Conservation (phyloP, 2,888 invertebrate species). For the Dryococelus australis region DNA sequence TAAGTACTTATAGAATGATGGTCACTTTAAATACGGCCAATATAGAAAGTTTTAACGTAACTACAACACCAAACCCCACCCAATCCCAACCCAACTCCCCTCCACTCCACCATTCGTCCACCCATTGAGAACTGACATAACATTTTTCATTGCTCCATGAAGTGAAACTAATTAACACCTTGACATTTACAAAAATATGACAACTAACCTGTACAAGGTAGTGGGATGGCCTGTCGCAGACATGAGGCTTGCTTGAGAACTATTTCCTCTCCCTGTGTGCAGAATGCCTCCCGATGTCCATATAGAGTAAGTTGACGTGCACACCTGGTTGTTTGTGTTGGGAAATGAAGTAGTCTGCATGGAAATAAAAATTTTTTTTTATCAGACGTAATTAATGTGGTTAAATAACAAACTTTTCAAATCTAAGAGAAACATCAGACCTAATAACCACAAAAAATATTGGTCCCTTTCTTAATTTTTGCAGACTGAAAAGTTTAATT, state of each 20-base stretch:
- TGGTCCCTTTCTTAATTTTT: neutral
- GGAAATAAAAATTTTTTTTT: neutral
- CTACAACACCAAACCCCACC: too few species aligned
- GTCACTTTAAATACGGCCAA: too few species aligned
- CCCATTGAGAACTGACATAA: too few species aligned
- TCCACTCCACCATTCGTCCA: too few species aligned
- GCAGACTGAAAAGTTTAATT: too few species aligned
- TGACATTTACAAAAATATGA: too few species aligned
- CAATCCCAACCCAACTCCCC: too few species aligned
- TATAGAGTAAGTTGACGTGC: slow-evolving; percentile 51
- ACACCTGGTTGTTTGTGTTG: slow-evolving; percentile 41
- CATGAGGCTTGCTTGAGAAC: slow-evolving; percentile 44
- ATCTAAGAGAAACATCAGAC: neutral
- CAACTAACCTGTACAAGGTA: slow-evolving; percentile 39
- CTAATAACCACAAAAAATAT: neutral
- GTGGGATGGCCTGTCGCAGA: slow-evolving; percentile 41
- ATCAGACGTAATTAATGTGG: neutral
- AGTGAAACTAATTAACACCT: too few species aligned
- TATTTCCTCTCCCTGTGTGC: slow-evolving; percentile 46
- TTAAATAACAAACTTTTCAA: neutral
- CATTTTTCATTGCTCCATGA: too few species aligned
- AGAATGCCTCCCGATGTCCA: slow-evolving; percentile 53
- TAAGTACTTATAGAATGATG: too few species aligned
- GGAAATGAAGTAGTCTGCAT: slow-evolving; percentile 40
- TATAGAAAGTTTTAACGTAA: too few species aligned